Conservation (phyloP, 2,888 invertebrate genomes). For the Stomorhina lunata region DNA sequence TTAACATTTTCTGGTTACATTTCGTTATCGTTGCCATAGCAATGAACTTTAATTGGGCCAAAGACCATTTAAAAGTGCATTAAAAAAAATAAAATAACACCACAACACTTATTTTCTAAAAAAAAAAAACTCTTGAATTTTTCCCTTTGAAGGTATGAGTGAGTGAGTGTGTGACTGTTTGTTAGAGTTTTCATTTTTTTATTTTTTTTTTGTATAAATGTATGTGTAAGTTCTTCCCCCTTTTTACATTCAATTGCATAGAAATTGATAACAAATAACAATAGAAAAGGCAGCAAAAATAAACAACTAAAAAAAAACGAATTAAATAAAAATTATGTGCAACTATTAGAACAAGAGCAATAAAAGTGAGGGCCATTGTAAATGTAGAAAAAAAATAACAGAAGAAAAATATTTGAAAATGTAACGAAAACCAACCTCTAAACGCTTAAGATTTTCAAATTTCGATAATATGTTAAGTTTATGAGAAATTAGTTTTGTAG, state of each 20-base stretch:
- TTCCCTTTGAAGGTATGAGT: not conserved
- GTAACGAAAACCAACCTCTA: not conserved
- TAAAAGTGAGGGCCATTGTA: constrained; percentile 57
- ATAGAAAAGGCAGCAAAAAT: constrained; percentile 12
- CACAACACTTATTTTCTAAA: constrained; percentile 36
- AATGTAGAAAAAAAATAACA: not conserved
- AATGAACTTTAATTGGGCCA: constrained; percentile 74
- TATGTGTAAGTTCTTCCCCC: constrained; percentile 51
- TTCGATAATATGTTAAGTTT: too few relatives aligned
- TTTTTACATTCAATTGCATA: constrained; percentile 36
- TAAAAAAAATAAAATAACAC: constrained; percentile 45
- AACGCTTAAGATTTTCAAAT: not conserved
- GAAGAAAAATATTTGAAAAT: not conserved
- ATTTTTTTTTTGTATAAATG: not conserved
- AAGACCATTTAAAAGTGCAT: constrained; percentile 70
- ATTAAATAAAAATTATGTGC: constrained; percentile 41
- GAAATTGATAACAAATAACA: constrained; percentile 23
- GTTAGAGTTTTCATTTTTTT: not conserved
- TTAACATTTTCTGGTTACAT: constrained; percentile 51
- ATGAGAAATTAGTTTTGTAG: too few relatives aligned
- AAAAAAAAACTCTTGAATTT: not conserved
- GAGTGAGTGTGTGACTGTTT: not conserved
- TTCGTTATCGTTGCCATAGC: constrained; percentile 68
- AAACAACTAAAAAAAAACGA: not conserved
- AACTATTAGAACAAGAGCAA: constrained; percentile 50